Evolutionary conservation across 2,113 vertebrate genomes (phyloP).

Genomic region (Echinops telfairi): DNA sequence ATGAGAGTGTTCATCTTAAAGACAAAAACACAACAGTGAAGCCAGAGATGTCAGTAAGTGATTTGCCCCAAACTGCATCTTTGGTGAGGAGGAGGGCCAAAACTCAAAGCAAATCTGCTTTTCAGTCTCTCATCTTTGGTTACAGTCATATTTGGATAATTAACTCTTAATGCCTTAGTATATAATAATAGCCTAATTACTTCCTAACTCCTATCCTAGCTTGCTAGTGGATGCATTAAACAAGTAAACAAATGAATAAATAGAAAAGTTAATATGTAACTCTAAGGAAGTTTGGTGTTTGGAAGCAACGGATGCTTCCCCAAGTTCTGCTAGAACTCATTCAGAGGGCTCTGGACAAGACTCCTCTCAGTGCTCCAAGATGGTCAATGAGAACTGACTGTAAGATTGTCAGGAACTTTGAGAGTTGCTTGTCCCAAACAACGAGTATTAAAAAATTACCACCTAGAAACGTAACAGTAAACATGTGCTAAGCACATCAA

Average conservation of each 20-base stretch:
- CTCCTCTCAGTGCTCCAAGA: neutral
- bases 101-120: neutral
- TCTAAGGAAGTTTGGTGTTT: neutral
- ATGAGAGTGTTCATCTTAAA: neutral
- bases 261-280: neutral
- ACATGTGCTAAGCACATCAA: neutral
- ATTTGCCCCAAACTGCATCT: neutral
- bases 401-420: neutral
- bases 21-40: neutral
- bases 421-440: neutral
- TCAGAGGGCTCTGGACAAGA: neutral
- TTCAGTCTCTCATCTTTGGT: neutral
- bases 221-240: neutral
- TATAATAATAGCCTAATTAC: neutral
- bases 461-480: neutral
- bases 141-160: conserved; percentile 10
- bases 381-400: neutral
- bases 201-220: neutral
- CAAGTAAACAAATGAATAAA: neutral
- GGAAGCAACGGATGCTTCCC: neutral
- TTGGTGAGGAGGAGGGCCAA: neutral
- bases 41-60: neutral
- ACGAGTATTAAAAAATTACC: neutral
- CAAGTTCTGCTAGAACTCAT: neutral
- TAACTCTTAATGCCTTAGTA: neutral